These are phyloP conservation scores for Daubentonia madagascariensis DNA, from an alignment of 2,113 vertebrate genomes.

Conservation along the genomic window DNA sequence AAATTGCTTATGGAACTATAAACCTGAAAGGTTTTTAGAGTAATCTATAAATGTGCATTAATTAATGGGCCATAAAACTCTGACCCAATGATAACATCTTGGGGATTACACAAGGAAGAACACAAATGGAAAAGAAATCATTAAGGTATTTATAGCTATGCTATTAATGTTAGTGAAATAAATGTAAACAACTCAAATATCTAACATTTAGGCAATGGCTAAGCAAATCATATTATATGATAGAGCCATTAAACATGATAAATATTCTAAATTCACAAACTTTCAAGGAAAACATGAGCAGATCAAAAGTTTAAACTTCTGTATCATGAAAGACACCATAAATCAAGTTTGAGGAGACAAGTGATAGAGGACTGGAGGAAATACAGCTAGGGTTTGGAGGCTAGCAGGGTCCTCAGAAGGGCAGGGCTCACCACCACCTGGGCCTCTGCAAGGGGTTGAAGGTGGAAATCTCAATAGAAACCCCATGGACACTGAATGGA, in stretches of 20 bases:
- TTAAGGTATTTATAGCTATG: neutral
- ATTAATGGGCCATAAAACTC: neutral
- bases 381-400: neutral
- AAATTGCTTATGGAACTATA: neutral
- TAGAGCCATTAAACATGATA: neutral
- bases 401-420: neutral
- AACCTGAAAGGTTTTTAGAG: neutral
- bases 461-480: neutral
- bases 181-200: neutral
- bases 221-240: neutral
- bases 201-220: neutral
- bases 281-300: neutral
- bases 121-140: neutral
- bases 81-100: neutral
- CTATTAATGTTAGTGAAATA: neutral
- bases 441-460: neutral
- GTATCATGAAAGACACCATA: neutral
- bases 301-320: slow-evolving; percentile 1
- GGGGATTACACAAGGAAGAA: neutral
- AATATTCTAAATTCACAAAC: slow-evolving; percentile 11
- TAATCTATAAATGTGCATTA: neutral
- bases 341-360: neutral
- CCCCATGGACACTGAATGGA: neutral
- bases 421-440: neutral
- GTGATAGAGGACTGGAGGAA: neutral